These are phyloP conservation scores for Trinectes maculatus DNA, from an alignment of 2,113 vertebrate genomes.

Conservation along the genomic window DNA sequence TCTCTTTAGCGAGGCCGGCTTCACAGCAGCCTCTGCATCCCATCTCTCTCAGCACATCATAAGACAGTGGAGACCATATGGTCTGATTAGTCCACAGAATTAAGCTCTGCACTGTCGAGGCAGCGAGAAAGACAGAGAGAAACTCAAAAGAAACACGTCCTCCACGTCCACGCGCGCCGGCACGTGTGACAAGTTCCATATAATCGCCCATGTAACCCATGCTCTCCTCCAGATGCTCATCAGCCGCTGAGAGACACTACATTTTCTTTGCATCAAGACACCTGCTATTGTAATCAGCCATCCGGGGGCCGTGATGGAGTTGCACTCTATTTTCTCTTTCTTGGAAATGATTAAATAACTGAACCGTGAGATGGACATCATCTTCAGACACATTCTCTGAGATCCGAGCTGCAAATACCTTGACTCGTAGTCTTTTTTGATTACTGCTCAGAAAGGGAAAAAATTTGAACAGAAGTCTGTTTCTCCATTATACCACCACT, in stretches of 20 bases:
- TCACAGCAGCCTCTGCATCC: slow-evolving; percentile 46
- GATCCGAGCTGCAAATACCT: slow-evolving; percentile 20
- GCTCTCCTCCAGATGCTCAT: slow-evolving; percentile 43
- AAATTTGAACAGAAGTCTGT: neutral
- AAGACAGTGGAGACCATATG: slow-evolving; percentile 72
- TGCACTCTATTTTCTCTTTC: slow-evolving; percentile 25
- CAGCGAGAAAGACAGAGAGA: slow-evolving; percentile 31
- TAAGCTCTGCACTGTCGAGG: slow-evolving; percentile 64
- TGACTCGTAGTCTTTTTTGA: slow-evolving; percentile 30
- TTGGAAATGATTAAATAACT: slow-evolving; percentile 62
- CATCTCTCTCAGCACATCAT: slow-evolving; percentile 64
- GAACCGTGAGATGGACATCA: slow-evolving; percentile 63
- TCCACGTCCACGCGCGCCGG: neutral
- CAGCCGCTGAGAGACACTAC: slow-evolving; percentile 50
- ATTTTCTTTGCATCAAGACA: slow-evolving; percentile 58
- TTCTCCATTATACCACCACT: slow-evolving; percentile 22
- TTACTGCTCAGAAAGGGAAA: slow-evolving; percentile 24
- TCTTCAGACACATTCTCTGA: slow-evolving; percentile 55
- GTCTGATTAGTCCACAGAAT: slow-evolving; percentile 69
- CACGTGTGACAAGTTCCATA: slow-evolving; percentile 17
- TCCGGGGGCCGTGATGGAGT: slow-evolving; percentile 50
- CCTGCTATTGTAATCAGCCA: slow-evolving; percentile 60
- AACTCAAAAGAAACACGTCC: slow-evolving; percentile 13
- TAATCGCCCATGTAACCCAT: slow-evolving; percentile 8
- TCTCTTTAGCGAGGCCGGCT: slow-evolving; percentile 34